These are phyloP conservation scores for Catamblyrhynchus diadema DNA, from an alignment of 2,797 vertebrate species.

Conservation along the genomic window DNA sequence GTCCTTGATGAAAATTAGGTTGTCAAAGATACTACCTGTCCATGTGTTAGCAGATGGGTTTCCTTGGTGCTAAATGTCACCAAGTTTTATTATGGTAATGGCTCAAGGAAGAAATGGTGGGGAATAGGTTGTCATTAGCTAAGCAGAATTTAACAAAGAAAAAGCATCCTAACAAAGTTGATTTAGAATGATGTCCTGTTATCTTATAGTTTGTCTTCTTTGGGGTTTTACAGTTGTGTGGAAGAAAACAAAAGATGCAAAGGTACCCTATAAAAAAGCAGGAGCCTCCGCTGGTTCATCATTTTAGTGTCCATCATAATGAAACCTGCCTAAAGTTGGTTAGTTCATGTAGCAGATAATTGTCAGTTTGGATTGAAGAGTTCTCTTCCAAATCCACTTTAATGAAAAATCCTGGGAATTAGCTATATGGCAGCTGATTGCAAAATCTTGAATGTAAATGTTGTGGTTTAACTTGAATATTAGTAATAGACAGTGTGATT, in stretches of 20 bases:
- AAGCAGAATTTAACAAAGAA: constrained; percentile 16
- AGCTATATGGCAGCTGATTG: neutral
- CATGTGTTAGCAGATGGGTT: constrained; percentile 37
- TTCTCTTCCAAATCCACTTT: neutral
- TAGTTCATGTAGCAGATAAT: neutral
- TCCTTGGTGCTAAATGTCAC: constrained; percentile 34
- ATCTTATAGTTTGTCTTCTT: neutral
- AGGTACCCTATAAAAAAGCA: neutral
- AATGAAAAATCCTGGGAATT: neutral
- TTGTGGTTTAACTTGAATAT: neutral
- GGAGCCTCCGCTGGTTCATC: accelerated
- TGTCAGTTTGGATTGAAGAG: neutral
- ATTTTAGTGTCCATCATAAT: neutral
- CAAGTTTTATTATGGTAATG: constrained; percentile 29
- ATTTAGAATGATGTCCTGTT: neutral
- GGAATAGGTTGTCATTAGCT: constrained; percentile 12
- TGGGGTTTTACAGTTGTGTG: neutral
- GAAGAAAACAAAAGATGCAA: neutral
- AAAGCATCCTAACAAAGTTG: neutral
- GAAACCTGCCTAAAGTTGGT: neutral
- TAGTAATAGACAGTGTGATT: neutral
- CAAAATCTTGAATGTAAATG: neutral
- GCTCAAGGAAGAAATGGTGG: neutral
- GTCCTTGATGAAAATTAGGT: constrained; percentile 50
- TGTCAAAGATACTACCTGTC: constrained; percentile 36